A percentile compares a stretch with the other conserved stretches of the same genome.
These are phyloP conservation scores for Rhinolophus sinicus DNA, from an alignment of 2,113 vertebrate genomes.

Conservation along the genomic window DNA sequence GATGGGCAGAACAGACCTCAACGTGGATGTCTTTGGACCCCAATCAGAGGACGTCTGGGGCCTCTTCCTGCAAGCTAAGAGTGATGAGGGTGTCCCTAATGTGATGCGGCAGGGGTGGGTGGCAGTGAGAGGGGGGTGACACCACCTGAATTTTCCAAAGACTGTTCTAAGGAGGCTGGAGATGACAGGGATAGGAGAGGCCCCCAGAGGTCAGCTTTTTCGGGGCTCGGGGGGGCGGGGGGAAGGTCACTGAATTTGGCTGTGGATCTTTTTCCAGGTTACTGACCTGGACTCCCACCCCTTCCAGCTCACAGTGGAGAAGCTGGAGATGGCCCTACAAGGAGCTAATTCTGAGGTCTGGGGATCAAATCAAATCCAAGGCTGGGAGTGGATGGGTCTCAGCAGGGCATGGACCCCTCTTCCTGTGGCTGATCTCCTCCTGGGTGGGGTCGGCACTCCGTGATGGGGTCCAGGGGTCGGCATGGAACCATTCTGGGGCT, in stretches of 20 bases:
- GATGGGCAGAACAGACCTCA: neutral
- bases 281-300: constrained; percentile 87
- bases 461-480: neutral
- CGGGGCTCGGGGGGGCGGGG: fast-evolving
- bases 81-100: neutral
- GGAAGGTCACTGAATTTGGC: neutral
- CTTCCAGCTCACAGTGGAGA: constrained; percentile 95
- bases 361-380: neutral
- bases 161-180: neutral
- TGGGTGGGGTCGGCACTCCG: fast-evolving
- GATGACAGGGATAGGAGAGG: neutral
- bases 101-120: no score
- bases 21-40: neutral
- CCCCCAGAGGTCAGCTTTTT: neutral
- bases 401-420: neutral
- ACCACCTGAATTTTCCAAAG: neutral
- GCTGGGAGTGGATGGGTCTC: neutral
- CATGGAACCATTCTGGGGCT: neutral
- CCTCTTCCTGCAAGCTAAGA: neutral
- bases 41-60: neutral
- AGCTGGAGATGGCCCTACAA: constrained; percentile 91
- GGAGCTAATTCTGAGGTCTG: constrained; percentile 87
- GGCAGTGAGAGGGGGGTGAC: neutral
- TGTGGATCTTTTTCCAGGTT: constrained; percentile 82
- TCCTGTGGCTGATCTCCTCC: neutral